phyloP scores from a whole-genome alignment of 1,140 invertebrate genomes.

The Meteorus sp. region DNA sequence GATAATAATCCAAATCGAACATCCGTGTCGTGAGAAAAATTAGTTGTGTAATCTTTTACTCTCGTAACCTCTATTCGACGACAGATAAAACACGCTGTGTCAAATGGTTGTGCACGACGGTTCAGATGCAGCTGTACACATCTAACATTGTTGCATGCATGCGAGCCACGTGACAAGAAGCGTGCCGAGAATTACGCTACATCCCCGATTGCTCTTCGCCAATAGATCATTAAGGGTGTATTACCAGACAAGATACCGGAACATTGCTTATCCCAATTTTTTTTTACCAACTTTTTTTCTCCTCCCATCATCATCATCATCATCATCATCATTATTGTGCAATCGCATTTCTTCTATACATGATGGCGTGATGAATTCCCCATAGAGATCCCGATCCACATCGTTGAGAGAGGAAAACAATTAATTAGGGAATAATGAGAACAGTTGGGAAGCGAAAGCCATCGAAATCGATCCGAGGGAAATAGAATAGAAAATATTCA shows the following conservation, averaged over 20 bases:
- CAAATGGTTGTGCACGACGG: constrained; percentile 42
- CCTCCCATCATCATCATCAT: background rate
- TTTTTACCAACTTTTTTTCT: constrained; percentile 13
- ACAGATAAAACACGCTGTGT: constrained; percentile 31
- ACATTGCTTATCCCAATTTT: constrained; percentile 26
- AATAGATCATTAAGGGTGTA: constrained; percentile 53
- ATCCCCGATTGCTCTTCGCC: constrained; percentile 41
- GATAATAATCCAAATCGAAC: no score
- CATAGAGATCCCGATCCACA: no score
- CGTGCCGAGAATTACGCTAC: constrained; percentile 51
- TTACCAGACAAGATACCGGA: constrained; percentile 51
- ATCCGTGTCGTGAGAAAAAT: constrained; percentile 47
- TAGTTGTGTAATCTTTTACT: constrained; percentile 47
- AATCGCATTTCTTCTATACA: no score
- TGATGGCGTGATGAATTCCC: no score
- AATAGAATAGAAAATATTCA: no score
- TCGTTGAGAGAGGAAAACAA: no score
- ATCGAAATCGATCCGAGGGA: no score
- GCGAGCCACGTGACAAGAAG: constrained; percentile 52
- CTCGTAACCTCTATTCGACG: constrained; percentile 44
- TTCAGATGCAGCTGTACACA: background rate
- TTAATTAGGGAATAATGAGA: no score
- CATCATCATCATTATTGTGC: no score
- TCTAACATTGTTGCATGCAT: no score
- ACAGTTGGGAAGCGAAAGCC: no score